These are phyloP conservation scores for Diploscapter pachys DNA, from an alignment of 1,140 invertebrate species.

Conservation along the genomic window DNA sequence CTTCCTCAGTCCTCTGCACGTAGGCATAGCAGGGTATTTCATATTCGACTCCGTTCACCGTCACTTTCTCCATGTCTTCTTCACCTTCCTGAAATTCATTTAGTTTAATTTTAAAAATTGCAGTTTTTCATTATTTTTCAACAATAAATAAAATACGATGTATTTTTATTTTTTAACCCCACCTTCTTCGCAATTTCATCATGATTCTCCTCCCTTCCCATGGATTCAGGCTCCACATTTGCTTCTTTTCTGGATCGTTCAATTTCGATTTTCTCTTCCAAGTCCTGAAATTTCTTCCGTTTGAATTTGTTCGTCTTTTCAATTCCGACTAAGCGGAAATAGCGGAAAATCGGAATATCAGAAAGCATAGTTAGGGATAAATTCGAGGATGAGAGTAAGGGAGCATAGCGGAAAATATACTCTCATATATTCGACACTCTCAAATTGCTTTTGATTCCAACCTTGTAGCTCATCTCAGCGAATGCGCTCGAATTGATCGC, in stretches of 20 bases:
- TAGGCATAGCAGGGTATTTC: constrained; percentile 85
- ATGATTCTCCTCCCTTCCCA: constrained; percentile 12
- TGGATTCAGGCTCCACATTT: too few species aligned
- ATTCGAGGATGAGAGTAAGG: too few species aligned
- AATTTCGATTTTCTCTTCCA: neutral
- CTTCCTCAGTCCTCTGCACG: constrained; percentile 68
- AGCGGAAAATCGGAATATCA: too few species aligned
- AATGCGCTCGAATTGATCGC: constrained; percentile 81
- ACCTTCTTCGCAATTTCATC: constrained; percentile 32
- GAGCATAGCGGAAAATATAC: too few species aligned
- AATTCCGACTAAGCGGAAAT: too few species aligned
- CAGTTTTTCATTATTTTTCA: constrained; percentile 7
- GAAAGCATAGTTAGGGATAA: too few species aligned
- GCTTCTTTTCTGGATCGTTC: too few species aligned
- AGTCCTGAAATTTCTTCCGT: constrained; percentile 65
- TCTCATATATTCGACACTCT: too few species aligned
- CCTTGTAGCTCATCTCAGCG: constrained; percentile 68
- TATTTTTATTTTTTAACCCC: neutral
- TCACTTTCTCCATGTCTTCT: constrained; percentile 62
- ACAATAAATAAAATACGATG: constrained; percentile 3
- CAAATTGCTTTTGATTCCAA: constrained; percentile 27
- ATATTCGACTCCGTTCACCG: constrained; percentile 73
- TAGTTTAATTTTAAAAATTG: constrained; percentile 1
- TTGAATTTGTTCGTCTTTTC: constrained; percentile 23
- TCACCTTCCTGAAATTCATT: constrained; percentile 32